Evolutionary conservation across 2,113 vertebrate genomes (phyloP).

Genomic region (Variabilichromis moorii): DNA sequence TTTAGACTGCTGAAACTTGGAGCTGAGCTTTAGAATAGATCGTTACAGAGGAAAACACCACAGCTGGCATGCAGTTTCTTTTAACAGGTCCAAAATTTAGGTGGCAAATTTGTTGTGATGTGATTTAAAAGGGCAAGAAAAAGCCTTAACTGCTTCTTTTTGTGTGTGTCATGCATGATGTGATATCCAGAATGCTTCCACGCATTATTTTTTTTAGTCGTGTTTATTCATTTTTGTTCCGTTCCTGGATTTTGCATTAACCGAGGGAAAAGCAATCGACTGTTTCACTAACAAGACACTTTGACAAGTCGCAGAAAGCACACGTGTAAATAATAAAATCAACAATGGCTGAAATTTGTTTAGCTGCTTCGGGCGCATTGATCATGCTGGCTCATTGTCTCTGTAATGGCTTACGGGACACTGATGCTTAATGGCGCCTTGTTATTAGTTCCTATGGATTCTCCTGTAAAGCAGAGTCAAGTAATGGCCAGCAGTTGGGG

Average conservation of each 20-base stretch:
- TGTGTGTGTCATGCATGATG: neutral
- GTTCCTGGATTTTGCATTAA: neutral
- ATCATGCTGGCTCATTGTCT: neutral
- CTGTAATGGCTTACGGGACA: neutral
- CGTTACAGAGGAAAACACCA: neutral
- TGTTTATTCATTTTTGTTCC: neutral
- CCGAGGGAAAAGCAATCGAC: neutral
- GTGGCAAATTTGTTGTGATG: neutral
- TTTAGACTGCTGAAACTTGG: neutral
- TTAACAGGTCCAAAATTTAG: neutral
- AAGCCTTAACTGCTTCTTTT: neutral
- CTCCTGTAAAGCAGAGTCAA: neutral
- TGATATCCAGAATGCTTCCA: neutral
- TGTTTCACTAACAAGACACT: neutral
- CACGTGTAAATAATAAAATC: neutral
- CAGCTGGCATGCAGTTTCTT: neutral
- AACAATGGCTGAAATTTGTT: neutral
- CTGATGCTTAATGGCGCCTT: neutral
- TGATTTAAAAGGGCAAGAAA: neutral
- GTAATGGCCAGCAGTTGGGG: neutral
- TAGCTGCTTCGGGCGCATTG: neutral
- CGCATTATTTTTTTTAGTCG: neutral
- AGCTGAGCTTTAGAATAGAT: neutral
- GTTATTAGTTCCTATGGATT: neutral
- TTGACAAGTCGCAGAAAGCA: neutral